Conservation (phyloP, 2,888 invertebrate species). For the Chymomyza fuscimana region DNA sequence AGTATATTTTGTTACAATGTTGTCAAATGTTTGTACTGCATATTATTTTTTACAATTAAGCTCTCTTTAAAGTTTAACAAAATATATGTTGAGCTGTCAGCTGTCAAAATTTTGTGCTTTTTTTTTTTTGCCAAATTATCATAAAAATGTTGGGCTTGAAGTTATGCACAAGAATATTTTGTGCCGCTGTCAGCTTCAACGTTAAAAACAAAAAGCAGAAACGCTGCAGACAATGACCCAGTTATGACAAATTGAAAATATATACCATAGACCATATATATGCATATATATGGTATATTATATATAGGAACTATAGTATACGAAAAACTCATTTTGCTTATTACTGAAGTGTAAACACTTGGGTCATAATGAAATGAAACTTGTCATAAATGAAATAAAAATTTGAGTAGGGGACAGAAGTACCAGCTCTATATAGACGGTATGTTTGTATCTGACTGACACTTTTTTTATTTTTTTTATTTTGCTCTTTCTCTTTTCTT, state of each 20-base stretch:
- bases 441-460: background rate
- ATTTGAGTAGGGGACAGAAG: background rate
- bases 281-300: background rate
- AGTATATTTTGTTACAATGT: too few relatives aligned
- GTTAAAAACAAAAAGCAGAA: background rate
- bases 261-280: slow-evolving; percentile 5
- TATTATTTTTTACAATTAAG: background rate
- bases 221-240: slow-evolving; percentile 54
- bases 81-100: background rate
- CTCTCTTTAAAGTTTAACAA: background rate
- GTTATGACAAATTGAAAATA: slow-evolving; percentile 29
- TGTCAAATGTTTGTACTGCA: background rate
- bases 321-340: background rate
- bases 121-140: background rate
- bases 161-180: slow-evolving; percentile 35
- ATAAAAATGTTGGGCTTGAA: background rate
- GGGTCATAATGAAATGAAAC: slow-evolving; percentile 12
- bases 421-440: background rate
- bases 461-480: slow-evolving; percentile 27
- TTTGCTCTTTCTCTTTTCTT: slow-evolving; percentile 15
- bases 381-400: slow-evolving; percentile 25
- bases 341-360: background rate
- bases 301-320: too few relatives aligned
- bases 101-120: background rate
- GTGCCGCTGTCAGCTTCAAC: background rate